A percentile compares a stretch with the other conserved stretches of the same genome.
phyloP scores from a whole-genome alignment of 2,113 vertebrate species.

The Psammodynastes pulverulentus region DNA sequence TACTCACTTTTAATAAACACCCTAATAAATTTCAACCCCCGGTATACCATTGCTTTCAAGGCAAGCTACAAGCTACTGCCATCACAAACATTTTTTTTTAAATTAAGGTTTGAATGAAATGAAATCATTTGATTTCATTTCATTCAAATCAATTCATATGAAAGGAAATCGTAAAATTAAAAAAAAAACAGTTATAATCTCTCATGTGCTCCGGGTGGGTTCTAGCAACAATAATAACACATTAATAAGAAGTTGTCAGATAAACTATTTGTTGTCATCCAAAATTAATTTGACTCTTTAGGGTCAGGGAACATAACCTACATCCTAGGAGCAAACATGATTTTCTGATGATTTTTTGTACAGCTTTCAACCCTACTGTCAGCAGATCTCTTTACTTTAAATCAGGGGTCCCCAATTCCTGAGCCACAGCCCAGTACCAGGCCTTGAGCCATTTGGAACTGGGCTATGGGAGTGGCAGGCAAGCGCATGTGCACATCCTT shows the following conservation, averaged over 20 bases:
- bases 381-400: background rate
- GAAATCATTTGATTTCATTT: background rate
- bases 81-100: background rate
- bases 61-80: slow-evolving; percentile 8
- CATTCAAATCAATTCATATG: background rate
- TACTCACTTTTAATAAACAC: background rate
- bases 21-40: background rate
- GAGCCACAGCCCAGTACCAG: too few species aligned
- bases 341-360: background rate
- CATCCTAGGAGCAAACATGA: background rate
- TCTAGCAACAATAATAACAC: background rate
- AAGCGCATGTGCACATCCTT: too few species aligned
- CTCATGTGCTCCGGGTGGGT: background rate
- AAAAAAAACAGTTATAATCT: background rate
- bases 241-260: background rate
- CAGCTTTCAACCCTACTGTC: background rate
- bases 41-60: background rate
- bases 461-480: too few species aligned
- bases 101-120: background rate
- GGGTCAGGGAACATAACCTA: background rate
- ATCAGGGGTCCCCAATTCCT: too few species aligned
- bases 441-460: too few species aligned
- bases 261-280: slow-evolving; percentile 7
- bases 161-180: background rate
- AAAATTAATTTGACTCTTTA: background rate